Evolutionary conservation across 2,113 vertebrate genomes (phyloP).

Genomic region (Crotalus tigris): DNA sequence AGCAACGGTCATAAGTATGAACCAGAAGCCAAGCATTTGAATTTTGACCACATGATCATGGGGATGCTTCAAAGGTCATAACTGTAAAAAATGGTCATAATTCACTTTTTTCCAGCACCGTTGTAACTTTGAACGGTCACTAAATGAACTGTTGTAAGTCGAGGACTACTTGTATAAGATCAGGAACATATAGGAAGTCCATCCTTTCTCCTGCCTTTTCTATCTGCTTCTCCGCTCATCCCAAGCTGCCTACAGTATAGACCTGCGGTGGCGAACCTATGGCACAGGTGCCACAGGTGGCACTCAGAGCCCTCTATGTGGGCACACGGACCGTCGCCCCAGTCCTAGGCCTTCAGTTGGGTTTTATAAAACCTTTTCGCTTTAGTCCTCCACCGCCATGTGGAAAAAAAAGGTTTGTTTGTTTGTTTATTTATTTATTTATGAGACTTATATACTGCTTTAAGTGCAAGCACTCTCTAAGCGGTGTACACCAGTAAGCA

Average conservation of each 20-base stretch:
- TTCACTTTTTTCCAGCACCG: neutral
- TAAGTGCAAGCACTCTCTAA: too few relatives aligned
- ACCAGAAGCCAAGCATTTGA: neutral
- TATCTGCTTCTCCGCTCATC: slow-evolving; percentile 32
- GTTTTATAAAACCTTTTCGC: too few relatives aligned
- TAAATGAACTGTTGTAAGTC: neutral
- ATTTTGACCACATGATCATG: neutral
- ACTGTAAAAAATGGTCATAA: neutral
- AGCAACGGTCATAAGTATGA: neutral
- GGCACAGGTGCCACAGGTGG: too few relatives aligned
- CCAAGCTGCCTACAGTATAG: neutral
- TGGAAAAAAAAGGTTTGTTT: too few relatives aligned
- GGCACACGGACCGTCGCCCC: too few relatives aligned
- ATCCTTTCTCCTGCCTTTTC: slow-evolving; percentile 27
- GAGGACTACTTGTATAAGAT: neutral
- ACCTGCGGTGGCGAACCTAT: too few relatives aligned
- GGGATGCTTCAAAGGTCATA: neutral
- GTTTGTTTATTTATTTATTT: too few relatives aligned
- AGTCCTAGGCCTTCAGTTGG: too few relatives aligned
- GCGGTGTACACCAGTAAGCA: too few relatives aligned
- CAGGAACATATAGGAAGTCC: neutral
- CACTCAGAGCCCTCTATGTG: too few relatives aligned
- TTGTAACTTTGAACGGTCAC: neutral
- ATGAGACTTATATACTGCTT: too few relatives aligned
- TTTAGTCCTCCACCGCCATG: too few relatives aligned